Evolutionary conservation across 2,888 invertebrate species (phyloP).

Genomic region (Epirrhoe alternata): DNA sequence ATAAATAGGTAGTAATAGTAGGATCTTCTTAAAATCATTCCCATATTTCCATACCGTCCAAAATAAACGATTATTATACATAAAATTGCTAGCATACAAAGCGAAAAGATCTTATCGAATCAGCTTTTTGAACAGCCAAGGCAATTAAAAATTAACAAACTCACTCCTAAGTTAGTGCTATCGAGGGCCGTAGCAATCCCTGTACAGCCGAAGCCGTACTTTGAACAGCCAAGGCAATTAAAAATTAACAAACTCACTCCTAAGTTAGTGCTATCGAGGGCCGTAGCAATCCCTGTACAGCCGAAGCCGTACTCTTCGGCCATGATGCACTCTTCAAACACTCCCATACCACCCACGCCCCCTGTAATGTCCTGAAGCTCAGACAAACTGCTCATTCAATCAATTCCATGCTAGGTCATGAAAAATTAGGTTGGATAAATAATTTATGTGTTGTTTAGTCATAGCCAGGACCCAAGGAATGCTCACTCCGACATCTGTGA

Average conservation of each 20-base stretch:
- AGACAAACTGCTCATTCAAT: neutral
- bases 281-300: slow-evolving; percentile 90
- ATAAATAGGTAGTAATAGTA: too few relatives aligned
- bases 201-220: slow-evolving; percentile 90
- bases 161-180: slow-evolving; percentile 86
- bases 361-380: slow-evolving; percentile 59
- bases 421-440: neutral
- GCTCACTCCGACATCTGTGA: slow-evolving; percentile 88
- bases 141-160: slow-evolving; percentile 41
- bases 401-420: neutral
- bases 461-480: slow-evolving; percentile 14
- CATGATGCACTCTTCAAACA: slow-evolving; percentile 87
- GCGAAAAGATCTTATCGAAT: too few relatives aligned
- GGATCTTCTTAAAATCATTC: too few relatives aligned
- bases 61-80: too few relatives aligned
- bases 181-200: slow-evolving; percentile 90
- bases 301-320: slow-evolving; percentile 90
- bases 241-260: slow-evolving; percentile 67
- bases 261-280: slow-evolving; percentile 87
- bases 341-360: slow-evolving; percentile 78
- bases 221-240: slow-evolving; percentile 15
- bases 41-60: too few relatives aligned
- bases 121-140: neutral
- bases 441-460: neutral
- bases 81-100: too few relatives aligned